Conservation (phyloP, 1,140 invertebrate species). For the Aleiodes sp. region DNA sequence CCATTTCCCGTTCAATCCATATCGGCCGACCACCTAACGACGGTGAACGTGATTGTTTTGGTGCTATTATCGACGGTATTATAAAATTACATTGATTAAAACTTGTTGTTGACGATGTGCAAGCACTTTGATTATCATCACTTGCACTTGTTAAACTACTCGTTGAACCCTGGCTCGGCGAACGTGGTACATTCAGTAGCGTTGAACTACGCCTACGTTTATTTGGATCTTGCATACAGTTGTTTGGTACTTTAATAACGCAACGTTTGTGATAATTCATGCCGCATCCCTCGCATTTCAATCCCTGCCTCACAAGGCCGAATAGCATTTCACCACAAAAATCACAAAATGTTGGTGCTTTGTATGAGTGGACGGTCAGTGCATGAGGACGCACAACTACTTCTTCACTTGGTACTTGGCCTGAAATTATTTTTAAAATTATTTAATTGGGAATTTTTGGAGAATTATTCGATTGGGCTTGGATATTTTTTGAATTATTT, state of each 20-base stretch:
- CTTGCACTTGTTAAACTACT: conserved; percentile 63
- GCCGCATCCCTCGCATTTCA: conserved; percentile 99
- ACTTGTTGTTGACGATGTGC: conserved; percentile 56
- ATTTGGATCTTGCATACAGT: conserved; percentile 77
- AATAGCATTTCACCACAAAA: conserved; percentile 99
- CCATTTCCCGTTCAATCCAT: conserved; percentile 80
- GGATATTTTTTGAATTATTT: no score
- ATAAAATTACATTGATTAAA: conserved; percentile 28
- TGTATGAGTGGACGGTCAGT: conserved; percentile 96
- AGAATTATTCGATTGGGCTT: no score
- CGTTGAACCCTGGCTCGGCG: conserved; percentile 72
- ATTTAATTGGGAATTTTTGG: no score
- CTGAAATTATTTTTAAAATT: conserved; percentile 59
- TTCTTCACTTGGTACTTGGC: conserved; percentile 77
- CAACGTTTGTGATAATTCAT: conserved; percentile 99
- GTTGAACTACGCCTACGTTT: conserved; percentile 68
- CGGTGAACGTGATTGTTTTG: conserved; percentile 73
- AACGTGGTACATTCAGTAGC: conserved; percentile 73
- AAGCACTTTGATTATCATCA: conserved; percentile 63
- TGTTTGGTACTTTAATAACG: conserved; percentile 98
- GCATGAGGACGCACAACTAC: conserved; percentile 87
- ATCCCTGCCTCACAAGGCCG: conserved; percentile 95
- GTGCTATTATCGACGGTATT: conserved; percentile 45
- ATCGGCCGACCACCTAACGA: conserved; percentile 78
- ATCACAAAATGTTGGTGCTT: conserved; percentile 98